Conservation (phyloP, 2,888 invertebrate genomes). For the Metallyticus violacea region DNA sequence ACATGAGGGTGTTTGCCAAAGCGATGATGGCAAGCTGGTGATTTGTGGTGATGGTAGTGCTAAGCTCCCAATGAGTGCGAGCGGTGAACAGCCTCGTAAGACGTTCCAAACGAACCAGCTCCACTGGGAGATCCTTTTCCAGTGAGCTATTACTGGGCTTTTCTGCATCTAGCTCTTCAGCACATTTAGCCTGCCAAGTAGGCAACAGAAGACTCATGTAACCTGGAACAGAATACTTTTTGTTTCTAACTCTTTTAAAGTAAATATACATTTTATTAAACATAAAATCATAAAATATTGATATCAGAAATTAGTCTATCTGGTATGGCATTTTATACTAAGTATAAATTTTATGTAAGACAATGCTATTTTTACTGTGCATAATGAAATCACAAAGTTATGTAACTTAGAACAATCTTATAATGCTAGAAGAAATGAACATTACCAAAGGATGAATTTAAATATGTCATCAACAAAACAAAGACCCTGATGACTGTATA, state of each 20-base stretch:
- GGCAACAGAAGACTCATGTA: conserved; percentile 93
- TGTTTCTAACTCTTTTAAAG: too few relatives aligned
- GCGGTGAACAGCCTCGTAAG: conserved; percentile 80
- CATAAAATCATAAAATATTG: too few relatives aligned
- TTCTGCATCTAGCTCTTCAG: conserved; percentile 38
- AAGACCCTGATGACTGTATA: too few relatives aligned
- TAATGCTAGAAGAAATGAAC: too few relatives aligned
- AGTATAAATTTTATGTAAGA: not conserved
- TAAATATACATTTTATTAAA: too few relatives aligned
- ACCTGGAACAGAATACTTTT: conserved; percentile 46
- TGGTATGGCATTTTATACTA: too few relatives aligned
- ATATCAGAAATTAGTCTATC: too few relatives aligned
- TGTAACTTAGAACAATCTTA: too few relatives aligned
- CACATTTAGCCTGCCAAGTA: conserved; percentile 66
- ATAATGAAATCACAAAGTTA: too few relatives aligned
- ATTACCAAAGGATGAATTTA: too few relatives aligned
- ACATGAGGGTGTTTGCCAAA: conserved; percentile 94
- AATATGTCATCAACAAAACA: too few relatives aligned
- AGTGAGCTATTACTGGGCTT: conserved; percentile 37
- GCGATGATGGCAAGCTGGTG: conserved; percentile 93
- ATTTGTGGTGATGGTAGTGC: conserved; percentile 91
- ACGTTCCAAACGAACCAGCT: conserved; percentile 71
- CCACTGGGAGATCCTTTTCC: conserved; percentile 61
- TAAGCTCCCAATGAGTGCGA: conserved; percentile 92
- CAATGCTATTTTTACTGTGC: not conserved